Evolutionary conservation across 2,797 vertebrate species (phyloP).

Genomic region (Gallinago nigripennis): DNA sequence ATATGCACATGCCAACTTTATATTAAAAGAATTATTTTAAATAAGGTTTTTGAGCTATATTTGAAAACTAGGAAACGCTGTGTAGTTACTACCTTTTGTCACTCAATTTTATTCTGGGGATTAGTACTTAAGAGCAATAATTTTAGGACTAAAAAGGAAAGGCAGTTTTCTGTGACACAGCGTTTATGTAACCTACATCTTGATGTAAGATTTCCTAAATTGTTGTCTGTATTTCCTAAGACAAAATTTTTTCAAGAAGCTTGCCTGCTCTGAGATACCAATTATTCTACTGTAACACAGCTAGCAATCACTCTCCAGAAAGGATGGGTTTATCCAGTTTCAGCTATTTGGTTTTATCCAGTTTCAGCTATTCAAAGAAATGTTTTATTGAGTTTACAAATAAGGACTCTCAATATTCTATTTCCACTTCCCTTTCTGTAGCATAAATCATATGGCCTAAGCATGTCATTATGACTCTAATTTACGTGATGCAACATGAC

Average conservation of each 20-base stretch:
- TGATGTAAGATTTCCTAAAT: not conserved
- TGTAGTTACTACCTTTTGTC: not conserved
- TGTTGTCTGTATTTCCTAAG: not conserved
- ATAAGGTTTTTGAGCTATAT: not conserved
- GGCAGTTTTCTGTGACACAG: not conserved
- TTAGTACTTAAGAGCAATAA: not conserved
- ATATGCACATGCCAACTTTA: not conserved
- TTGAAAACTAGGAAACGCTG: constrained; percentile 29
- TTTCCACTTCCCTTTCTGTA: constrained; percentile 73
- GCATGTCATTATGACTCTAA: constrained; percentile 76
- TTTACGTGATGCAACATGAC: constrained; percentile 80
- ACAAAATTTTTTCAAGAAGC: not conserved
- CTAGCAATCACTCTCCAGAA: constrained; percentile 38
- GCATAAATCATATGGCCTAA: constrained; percentile 77
- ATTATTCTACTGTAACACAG: constrained; percentile 10
- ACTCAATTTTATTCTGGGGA: not conserved
- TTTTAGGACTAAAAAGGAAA: not conserved
- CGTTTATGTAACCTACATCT: not conserved
- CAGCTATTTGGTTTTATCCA: constrained; percentile 57
- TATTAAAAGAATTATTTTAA: not conserved
- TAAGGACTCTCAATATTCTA: constrained; percentile 69
- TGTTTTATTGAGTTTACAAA: constrained; percentile 74
- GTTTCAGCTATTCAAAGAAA: constrained; percentile 66
- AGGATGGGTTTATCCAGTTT: constrained; percentile 40
- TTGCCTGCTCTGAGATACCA: not conserved